Evolutionary conservation across 37 sponge, comb jelly and placozoan species (phyloP).

Genomic region (Theonella swinhoei): DNA sequence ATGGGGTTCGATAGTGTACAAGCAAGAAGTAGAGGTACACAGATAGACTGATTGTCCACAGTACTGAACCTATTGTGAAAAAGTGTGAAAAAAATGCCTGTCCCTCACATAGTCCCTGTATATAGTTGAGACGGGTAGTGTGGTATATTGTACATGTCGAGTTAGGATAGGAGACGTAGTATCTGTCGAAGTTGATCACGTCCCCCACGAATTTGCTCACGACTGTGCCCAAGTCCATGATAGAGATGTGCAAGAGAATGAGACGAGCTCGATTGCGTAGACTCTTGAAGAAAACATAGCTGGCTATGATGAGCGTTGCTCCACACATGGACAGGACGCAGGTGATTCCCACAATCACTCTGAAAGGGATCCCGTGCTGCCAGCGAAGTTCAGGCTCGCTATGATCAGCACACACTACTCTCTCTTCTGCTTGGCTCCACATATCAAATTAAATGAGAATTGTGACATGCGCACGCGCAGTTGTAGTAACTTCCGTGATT

Average conservation of each 20-base stretch:
- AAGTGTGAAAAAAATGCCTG: slow-evolving; percentile 55
- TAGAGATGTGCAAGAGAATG: slow-evolving; percentile 66
- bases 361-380: neutral
- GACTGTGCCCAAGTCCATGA: slow-evolving; percentile 69
- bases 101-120: slow-evolving; percentile 18
- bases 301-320: slow-evolving; percentile 58
- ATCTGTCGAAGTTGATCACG: slow-evolving; percentile 51
- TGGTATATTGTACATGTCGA: neutral
- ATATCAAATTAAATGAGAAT: no score
- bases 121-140: neutral
- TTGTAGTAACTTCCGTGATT: no score
- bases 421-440: neutral
- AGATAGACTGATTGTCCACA: slow-evolving; percentile 55
- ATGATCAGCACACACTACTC: neutral
- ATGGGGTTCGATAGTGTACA: neutral
- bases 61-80: slow-evolving; percentile 39
- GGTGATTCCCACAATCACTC: slow-evolving; percentile 27
- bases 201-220: slow-evolving; percentile 54
- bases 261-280: slow-evolving; percentile 44
- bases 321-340: slow-evolving; percentile 68
- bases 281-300: slow-evolving; percentile 37
- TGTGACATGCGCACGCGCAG: no score
- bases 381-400: neutral
- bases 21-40: slow-evolving; percentile 58
- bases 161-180: slow-evolving; percentile 12